phyloP scores from a whole-genome alignment of 2,888 invertebrate species.

The Drosophila siamana region DNA sequence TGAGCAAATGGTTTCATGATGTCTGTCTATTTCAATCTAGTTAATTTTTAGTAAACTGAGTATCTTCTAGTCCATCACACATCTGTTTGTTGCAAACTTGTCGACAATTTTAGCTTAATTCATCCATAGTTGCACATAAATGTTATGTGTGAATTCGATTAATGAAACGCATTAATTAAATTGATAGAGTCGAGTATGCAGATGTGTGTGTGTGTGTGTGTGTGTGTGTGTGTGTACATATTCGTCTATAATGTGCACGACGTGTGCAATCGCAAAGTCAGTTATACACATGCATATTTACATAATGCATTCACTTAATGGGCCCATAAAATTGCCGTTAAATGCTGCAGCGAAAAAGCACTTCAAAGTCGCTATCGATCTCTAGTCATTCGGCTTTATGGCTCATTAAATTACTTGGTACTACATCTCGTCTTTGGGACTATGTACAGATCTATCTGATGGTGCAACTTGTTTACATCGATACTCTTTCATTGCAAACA shows the following conservation, averaged over 20 bases:
- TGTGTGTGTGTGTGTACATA: slow-evolving; percentile 2
- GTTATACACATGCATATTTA: slow-evolving; percentile 10
- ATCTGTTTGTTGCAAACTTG: background rate
- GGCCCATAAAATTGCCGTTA: slow-evolving; percentile 56
- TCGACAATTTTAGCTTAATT: slow-evolving; percentile 14
- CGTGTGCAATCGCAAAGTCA: slow-evolving; percentile 6
- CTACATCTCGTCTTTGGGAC: slow-evolving; percentile 7
- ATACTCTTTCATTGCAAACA: slow-evolving; percentile 1
- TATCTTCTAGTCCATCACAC: too few relatives aligned
- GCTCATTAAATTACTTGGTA: slow-evolving; percentile 38
- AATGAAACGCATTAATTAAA: slow-evolving; percentile 36
- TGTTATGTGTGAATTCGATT: slow-evolving; percentile 36
- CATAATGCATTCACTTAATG: slow-evolving; percentile 40
- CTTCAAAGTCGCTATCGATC: slow-evolving; percentile 41
- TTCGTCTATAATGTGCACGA: slow-evolving; percentile 2
- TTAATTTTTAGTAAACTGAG: too few relatives aligned
- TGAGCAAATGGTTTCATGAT: too few relatives aligned
- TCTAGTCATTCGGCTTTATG: slow-evolving; percentile 33
- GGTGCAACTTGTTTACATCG: background rate
- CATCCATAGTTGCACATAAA: background rate
- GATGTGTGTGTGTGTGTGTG: background rate
- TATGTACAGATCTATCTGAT: slow-evolving; percentile 16
- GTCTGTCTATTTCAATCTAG: too few relatives aligned
- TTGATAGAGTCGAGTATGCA: slow-evolving; percentile 12
- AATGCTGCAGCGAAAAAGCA: slow-evolving; percentile 40